phyloP scores from a whole-genome alignment of 2,888 invertebrate species.

The Rhabditophanes sp. region DNA sequence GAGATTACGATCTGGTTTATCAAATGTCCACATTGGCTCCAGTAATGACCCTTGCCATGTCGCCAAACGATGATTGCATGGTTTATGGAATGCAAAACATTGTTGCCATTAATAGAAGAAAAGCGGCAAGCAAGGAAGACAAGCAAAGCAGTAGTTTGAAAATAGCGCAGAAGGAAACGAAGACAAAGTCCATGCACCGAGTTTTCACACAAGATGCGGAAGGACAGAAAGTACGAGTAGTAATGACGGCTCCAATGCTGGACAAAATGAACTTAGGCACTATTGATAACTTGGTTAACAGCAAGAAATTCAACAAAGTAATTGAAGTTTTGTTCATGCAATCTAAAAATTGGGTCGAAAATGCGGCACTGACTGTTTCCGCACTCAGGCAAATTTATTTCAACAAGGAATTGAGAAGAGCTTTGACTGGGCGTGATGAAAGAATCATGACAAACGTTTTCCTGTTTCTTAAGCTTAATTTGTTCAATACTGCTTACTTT shows the following conservation, averaged over 20 bases:
- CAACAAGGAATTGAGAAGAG: slow-evolving; percentile 61
- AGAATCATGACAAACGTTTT: slow-evolving; percentile 56
- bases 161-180: background rate
- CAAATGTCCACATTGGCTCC: slow-evolving; percentile 56
- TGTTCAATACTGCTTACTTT: slow-evolving; percentile 29
- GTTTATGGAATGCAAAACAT: slow-evolving; percentile 76
- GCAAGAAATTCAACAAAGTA: slow-evolving; percentile 9
- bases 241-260: background rate
- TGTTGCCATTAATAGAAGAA: slow-evolving; percentile 64
- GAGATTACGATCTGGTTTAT: slow-evolving; percentile 23
- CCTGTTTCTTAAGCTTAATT: slow-evolving; percentile 54
- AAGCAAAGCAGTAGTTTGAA: background rate
- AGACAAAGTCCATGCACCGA: slow-evolving; percentile 6
- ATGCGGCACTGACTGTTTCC: slow-evolving; percentile 62
- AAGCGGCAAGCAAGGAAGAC: slow-evolving; percentile 11
- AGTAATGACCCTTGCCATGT: slow-evolving; percentile 64
- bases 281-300: slow-evolving; percentile 12
- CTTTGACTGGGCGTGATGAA: slow-evolving; percentile 59
- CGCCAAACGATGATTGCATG: slow-evolving; percentile 62
- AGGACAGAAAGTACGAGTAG: background rate
- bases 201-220: slow-evolving; percentile 1
- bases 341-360: slow-evolving; percentile 5
- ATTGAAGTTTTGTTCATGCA: slow-evolving; percentile 13
- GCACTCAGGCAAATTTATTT: slow-evolving; percentile 70
- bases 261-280: slow-evolving; percentile 10